phyloP scores from a whole-genome alignment of 2,113 vertebrate species.

The Excalfactoria chinensis region DNA sequence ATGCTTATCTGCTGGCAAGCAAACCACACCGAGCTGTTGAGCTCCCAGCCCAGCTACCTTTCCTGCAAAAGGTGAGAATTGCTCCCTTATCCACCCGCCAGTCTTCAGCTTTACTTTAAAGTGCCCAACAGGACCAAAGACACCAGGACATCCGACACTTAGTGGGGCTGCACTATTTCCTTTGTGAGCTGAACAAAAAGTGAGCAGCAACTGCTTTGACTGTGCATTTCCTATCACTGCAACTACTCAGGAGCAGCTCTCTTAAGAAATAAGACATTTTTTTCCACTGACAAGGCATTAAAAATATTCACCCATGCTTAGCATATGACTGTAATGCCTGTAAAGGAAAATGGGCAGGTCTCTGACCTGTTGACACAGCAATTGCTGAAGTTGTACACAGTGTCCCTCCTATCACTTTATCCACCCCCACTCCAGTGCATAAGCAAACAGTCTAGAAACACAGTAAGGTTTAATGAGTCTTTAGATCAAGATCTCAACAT shows the following conservation, averaged over 20 bases:
- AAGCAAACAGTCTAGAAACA: background rate
- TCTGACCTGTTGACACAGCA: background rate
- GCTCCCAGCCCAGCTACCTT: background rate
- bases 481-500: background rate
- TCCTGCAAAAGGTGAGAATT: background rate
- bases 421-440: background rate
- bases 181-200: conserved; percentile 10
- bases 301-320: background rate
- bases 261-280: background rate
- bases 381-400: background rate
- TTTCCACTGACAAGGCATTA: background rate
- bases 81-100: background rate
- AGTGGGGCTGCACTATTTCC: background rate
- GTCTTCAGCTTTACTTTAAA: background rate
- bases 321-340: background rate
- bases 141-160: background rate
- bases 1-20: background rate
- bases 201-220: background rate
- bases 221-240: background rate
- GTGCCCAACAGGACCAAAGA: background rate
- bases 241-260: background rate
- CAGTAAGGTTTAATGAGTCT: background rate
- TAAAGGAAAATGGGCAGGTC: background rate
- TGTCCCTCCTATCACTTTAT: background rate
- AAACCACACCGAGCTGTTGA: background rate